Base-by-base conservation (phyloP, 2,888 invertebrate species). In the Tupiocoris notatus region DNA sequence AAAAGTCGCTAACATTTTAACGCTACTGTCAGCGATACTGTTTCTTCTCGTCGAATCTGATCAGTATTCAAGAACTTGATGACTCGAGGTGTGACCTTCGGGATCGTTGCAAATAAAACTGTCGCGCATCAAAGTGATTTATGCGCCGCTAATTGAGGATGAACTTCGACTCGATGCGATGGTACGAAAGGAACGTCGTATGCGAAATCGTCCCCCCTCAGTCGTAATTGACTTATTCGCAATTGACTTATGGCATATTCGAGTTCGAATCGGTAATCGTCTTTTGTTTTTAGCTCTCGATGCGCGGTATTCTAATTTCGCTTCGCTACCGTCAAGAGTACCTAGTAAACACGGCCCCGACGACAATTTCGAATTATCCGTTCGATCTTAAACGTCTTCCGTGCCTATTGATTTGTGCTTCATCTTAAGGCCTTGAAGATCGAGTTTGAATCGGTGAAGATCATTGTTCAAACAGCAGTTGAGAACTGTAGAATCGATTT, bases 111-210 rank as follows among this genome's bases (percentile, higher is more conserved):
- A 12, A 39, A 39, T 39, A 39, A 39, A 39, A 39, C 39, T 12
- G 39, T 39, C 39, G 39, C 12, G 39, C 12, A 3, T 3, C 12
- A 3, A 7, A 39, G 64, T 64, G 64, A 64, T 64, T 64, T 64
- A 64, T 64, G 64, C 64, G 23, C 64, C 64, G 64, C 64, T 64
- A 64, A 64, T 64, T 64, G 64, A 64, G 23, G 64, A 64, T 24
- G 25, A 64, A 64, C 64, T 64, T 24, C 64, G 24, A 21, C 25
- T 64, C 25, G 16, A 16, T 9, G 64, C 18, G 2, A 24, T 24
- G 61, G n/a, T n/a, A n/a, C n/a, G n/a, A n/a, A n/a, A n/a, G n/a
- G n/a, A n/a, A n/a, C n/a, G n/a, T n/a, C n/a, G n/a, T n/a, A n/a
- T n/a, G n/a, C 39, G 39, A 39, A 39, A 12, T 12, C 12, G 12